Conservation (phyloP, 2,888 invertebrate genomes). For the Lasius fuliginosus region DNA sequence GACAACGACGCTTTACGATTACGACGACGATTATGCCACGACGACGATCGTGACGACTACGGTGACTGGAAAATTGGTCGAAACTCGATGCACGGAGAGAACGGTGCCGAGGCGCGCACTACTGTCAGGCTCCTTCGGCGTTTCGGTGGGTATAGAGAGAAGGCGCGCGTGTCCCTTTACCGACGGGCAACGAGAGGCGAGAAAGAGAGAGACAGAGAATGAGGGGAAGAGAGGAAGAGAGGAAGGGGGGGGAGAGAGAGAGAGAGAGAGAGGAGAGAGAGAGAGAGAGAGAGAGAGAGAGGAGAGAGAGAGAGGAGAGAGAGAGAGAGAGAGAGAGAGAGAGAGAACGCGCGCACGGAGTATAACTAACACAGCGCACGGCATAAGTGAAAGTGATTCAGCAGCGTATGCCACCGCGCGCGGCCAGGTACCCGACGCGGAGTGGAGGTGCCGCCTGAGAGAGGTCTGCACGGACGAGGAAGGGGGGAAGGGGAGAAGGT, state of each 20-base stretch:
- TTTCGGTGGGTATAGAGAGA: conserved; percentile 74
- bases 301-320: conserved; percentile 41
- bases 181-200: conserved; percentile 71
- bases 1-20: background rate
- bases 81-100: conserved; percentile 69
- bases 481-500: background rate
- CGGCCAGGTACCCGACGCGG: conserved; percentile 81
- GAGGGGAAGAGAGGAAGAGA: conserved; percentile 47
- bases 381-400: conserved; percentile 85
- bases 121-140: conserved; percentile 71
- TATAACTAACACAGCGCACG: conserved; percentile 81
- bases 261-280: conserved; percentile 46
- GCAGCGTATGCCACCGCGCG: conserved; percentile 83
- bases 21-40: background rate
- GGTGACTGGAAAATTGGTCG: conserved; percentile 65
- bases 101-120: conserved; percentile 73
- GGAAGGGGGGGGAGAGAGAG: no score
- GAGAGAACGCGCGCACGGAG: conserved; percentile 49
- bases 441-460: conserved; percentile 59
- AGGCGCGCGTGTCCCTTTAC: conserved; percentile 77
- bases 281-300: conserved; percentile 38
- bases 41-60: background rate
- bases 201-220: conserved; percentile 40
- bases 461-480: conserved; percentile 39
- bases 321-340: conserved; percentile 36